Evolutionary conservation across 2,888 invertebrate species (phyloP), one percentile per base, ranked within the genome.

Genomic region (Plagiodera versicolora): DNA sequence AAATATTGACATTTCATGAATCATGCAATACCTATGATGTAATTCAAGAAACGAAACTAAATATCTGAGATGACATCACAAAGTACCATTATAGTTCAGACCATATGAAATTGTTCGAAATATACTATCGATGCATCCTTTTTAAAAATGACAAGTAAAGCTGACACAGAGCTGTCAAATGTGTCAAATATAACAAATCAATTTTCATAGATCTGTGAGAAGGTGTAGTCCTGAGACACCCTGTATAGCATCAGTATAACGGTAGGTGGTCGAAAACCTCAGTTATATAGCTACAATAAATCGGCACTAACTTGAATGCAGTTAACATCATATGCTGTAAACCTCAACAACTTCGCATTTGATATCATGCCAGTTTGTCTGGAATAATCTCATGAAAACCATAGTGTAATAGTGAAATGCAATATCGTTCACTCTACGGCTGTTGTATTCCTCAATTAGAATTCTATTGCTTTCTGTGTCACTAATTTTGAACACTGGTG

Each of bases 281-380:
- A 51, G 17, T 51, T 51, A 51, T 51, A 51, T 32, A 51, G 32
- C 35, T 51, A 35, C 6, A 24, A 24, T 24, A 24, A 24, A 24
- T 24, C 24, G 24, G 6, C 24, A 24, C 6, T 5, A 24, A 51
- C 16, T 9, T 17, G 17, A 51, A 18, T 24, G 24, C 6, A 24
- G 24, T 24, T 24, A 24, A 24, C 24, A 24, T 24, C 24, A 5
- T 6, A 6, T 6, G 24, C 3, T 39, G 39, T 14, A 39, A 39
- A 39, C 39, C n/a, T 39, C 2, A 4, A 39, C 39, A 39, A 14
- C 4, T 2, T 8, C 14, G 39, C 14, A n/a, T 39, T 39, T 39
- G n/a, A 39, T 14, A 4, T 39, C 3, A 14, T 39, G 39, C 14
- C 4, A 39, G 39, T n/a, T 14, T 39, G 39, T n/a, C 39, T 39